Evolutionary conservation across 2,113 vertebrate genomes (phyloP).

Genomic region (Nymphicus hollandicus): DNA sequence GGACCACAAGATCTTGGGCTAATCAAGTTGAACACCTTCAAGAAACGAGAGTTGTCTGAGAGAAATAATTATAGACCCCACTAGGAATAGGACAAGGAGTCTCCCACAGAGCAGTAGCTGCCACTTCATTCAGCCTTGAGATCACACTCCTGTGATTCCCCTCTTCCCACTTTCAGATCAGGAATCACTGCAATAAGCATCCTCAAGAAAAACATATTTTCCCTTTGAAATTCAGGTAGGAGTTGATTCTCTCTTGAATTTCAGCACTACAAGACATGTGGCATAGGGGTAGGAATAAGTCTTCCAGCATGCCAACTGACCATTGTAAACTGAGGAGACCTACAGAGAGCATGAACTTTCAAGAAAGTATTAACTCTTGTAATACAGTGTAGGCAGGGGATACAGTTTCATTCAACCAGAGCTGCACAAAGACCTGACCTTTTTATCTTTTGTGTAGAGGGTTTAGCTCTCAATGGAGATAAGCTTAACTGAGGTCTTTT

Average conservation of each 20-base stretch:
- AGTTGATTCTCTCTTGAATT: neutral
- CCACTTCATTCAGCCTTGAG: neutral
- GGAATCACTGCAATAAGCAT: neutral
- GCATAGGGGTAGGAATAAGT: neutral
- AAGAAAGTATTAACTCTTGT: neutral
- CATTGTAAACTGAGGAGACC: neutral
- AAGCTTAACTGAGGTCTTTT: neutral
- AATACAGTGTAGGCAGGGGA: neutral
- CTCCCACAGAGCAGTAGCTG: neutral
- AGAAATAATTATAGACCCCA: neutral
- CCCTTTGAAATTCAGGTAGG: neutral
- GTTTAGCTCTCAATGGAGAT: constrained; percentile 3
- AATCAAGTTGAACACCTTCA: neutral
- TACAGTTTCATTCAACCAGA: neutral
- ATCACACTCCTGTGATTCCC: neutral
- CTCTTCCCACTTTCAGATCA: neutral
- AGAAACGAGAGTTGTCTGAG: neutral
- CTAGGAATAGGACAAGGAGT: neutral
- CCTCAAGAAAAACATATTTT: neutral
- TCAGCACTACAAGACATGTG: neutral
- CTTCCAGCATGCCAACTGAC: neutral
- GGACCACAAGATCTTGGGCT: neutral
- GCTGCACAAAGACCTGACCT: neutral
- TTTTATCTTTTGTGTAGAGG: neutral
- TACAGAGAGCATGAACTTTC: neutral